phyloP scores from a whole-genome alignment of 2,113 vertebrate genomes.

The Pavo muticus region DNA sequence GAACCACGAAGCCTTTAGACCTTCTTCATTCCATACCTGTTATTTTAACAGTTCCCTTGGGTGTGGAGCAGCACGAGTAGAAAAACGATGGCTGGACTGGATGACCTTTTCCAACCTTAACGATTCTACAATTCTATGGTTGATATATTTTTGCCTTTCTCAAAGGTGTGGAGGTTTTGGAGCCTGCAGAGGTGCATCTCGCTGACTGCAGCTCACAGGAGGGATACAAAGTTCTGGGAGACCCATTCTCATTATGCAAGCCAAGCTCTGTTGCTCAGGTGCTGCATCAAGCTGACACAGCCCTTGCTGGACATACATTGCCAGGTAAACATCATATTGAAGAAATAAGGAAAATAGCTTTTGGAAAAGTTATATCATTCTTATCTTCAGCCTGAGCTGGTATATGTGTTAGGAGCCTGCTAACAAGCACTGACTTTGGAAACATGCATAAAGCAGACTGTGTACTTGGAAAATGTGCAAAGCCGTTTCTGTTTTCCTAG shows the following conservation, averaged over 20 bases:
- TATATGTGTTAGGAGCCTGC: neutral
- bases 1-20: neutral
- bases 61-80: neutral
- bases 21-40: neutral
- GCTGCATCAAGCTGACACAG: neutral
- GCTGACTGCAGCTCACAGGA: neutral
- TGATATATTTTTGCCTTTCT: neutral
- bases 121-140: neutral
- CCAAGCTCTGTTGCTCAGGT: neutral
- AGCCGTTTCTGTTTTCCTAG: neutral
- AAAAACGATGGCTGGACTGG: neutral
- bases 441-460: neutral
- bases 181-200: accelerated
- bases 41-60: neutral
- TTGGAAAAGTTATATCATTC: neutral
- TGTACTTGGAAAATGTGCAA: neutral
- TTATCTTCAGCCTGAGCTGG: neutral
- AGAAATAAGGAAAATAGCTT: neutral
- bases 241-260: neutral
- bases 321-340: neutral
- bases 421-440: neutral
- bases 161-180: neutral
- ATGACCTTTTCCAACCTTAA: too few species aligned
- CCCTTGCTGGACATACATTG: neutral
- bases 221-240: neutral